A percentile compares a stretch with the other conserved stretches of the same genome.
phyloP scores from a whole-genome alignment of 2,888 invertebrate genomes.

The Trimorus sp. region DNA sequence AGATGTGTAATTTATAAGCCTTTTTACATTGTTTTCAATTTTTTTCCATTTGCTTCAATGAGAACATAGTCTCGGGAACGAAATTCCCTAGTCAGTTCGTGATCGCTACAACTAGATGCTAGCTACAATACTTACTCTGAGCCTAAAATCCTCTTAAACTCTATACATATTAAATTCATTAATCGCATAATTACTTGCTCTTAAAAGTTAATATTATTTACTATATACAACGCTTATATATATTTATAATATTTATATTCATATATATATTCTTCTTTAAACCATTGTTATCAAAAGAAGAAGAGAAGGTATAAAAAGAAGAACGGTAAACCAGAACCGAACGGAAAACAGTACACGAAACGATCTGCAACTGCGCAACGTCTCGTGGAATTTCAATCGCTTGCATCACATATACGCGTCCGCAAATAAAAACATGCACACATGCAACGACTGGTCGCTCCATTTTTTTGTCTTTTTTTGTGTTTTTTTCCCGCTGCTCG shows the following conservation, averaged over 20 bases:
- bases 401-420: slow-evolving; percentile 76
- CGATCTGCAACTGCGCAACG: slow-evolving; percentile 37
- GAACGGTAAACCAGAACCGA: slow-evolving; percentile 59
- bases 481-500: slow-evolving; percentile 10
- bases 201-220: slow-evolving; percentile 80
- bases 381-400: slow-evolving; percentile 54
- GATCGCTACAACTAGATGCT: slow-evolving; percentile 79
- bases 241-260: slow-evolving; percentile 64
- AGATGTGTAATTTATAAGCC: no score
- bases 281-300: slow-evolving; percentile 73
- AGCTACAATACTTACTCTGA: slow-evolving; percentile 77
- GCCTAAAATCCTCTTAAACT: slow-evolving; percentile 69
- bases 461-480: slow-evolving; percentile 14
- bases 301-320: slow-evolving; percentile 55
- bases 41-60: slow-evolving; percentile 68
- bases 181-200: slow-evolving; percentile 79
- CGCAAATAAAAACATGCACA: slow-evolving; percentile 80
- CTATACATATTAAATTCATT: slow-evolving; percentile 77
- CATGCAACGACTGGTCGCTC: slow-evolving; percentile 74
- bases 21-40: slow-evolving; percentile 17
- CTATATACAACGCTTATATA: slow-evolving; percentile 79
- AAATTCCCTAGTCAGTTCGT: slow-evolving; percentile 78
- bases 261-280: slow-evolving; percentile 70
- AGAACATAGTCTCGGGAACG: slow-evolving; percentile 79
- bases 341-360: slow-evolving; percentile 53